A percentile compares a stretch with the other conserved stretches of the same genome.
Conservation (phyloP, 1,140 invertebrate genomes). For the Zaprionus inermis region DNA sequence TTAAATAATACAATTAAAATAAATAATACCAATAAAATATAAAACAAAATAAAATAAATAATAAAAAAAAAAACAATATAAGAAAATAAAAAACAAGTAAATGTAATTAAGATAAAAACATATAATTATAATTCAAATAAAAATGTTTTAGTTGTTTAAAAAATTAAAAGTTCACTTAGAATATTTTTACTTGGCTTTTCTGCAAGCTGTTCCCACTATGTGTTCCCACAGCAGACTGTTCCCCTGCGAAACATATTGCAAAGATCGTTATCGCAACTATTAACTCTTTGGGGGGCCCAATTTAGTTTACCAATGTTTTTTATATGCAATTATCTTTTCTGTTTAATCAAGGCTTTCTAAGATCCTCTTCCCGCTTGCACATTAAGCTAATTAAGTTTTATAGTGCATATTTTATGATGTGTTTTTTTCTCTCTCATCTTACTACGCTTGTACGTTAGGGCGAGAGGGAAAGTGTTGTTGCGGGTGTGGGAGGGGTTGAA, state of each 20-base stretch:
- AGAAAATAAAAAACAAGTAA: neutral
- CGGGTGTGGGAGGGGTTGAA: neutral
- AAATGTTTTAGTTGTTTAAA: too few relatives aligned
- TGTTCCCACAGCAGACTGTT: too few relatives aligned
- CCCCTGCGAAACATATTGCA: neutral
- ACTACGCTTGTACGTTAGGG: neutral
- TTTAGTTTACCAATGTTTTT: neutral
- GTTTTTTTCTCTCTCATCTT: neutral
- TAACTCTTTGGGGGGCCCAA: neutral
- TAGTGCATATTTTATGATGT: slow-evolving; percentile 56
- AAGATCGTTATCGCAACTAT: neutral
- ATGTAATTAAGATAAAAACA: neutral
- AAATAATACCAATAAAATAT: neutral
- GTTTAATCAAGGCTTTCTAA: neutral
- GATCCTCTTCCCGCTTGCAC: slow-evolving; percentile 7
- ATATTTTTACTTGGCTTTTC: neutral
- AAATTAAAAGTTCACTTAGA: neutral
- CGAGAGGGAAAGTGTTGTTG: neutral
- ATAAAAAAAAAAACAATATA: neutral
- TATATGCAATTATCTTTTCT: neutral
- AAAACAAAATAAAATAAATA: neutral
- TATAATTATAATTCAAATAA: neutral
- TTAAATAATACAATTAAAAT: neutral
- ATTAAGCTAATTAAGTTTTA: slow-evolving; percentile 73
- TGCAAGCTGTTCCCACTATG: too few relatives aligned